Conservation (phyloP, 2,797 vertebrate genomes). For the Myotis findleyi region DNA sequence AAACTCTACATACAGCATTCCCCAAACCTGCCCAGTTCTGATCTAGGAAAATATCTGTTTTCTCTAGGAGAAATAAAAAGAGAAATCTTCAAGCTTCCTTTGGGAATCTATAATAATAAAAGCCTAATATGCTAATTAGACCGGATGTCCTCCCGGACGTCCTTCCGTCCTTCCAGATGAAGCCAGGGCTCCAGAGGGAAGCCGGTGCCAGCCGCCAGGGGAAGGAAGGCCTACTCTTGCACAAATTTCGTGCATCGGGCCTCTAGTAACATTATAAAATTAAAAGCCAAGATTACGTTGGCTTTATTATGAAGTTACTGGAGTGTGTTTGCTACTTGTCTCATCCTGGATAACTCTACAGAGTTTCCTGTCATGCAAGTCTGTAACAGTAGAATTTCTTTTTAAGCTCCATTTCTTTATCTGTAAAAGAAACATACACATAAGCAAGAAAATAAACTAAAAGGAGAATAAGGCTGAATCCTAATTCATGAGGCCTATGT, state of each 20-base stretch:
- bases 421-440: slow-evolving; percentile 20
- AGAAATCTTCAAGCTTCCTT: background rate
- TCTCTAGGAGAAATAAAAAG: background rate
- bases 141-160: no score
- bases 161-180: no score
- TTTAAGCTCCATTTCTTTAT: background rate
- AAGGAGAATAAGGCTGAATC: background rate
- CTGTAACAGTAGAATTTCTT: background rate
- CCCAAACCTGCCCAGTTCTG: slow-evolving; percentile 51
- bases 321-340: background rate
- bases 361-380: background rate
- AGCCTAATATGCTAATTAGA: no score
- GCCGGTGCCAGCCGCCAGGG: no score
- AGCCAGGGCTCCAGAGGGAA: no score
- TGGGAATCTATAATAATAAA: no score
- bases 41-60: slow-evolving; percentile 29
- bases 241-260: no score
- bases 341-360: background rate
- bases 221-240: no score
- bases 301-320: background rate
- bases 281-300: background rate
- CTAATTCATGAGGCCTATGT: background rate
- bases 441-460: slow-evolving; percentile 34
- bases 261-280: background rate
- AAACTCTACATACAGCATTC: slow-evolving; percentile 23